Evolutionary conservation across 92 coral and sea anemone species (phyloP).

Genomic region (Actinostola sp.): DNA sequence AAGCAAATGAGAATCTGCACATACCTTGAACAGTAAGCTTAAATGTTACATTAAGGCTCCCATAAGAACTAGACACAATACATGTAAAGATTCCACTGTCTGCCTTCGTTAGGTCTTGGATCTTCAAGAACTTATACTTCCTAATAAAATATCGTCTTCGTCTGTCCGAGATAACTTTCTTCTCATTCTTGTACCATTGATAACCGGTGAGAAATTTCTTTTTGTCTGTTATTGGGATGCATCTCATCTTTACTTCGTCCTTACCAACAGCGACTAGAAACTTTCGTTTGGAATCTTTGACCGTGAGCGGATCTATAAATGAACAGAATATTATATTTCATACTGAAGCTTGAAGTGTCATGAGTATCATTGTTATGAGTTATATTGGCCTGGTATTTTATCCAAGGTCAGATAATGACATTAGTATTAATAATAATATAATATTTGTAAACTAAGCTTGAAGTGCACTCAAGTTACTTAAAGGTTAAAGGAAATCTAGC

Average conservation of each 20-base stretch:
- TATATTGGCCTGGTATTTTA: no score
- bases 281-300: background rate
- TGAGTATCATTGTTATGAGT: no score
- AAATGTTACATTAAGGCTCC: constrained; percentile 27
- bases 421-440: no score
- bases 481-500: no score
- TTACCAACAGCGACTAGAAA: constrained; percentile 45
- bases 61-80: constrained; percentile 31
- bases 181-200: constrained; percentile 57
- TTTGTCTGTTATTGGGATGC: constrained; percentile 25
- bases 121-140: constrained; percentile 35
- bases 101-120: constrained; percentile 34
- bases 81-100: constrained; percentile 53
- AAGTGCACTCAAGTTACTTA: no score
- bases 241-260: constrained; percentile 35
- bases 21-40: constrained; percentile 45
- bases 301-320: background rate
- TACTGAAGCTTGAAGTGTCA: no score
- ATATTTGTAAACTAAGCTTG: no score
- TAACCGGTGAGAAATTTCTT: background rate
- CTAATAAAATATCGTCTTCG: constrained; percentile 22
- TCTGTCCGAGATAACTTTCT: background rate
- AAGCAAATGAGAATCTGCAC: background rate
- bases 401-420: no score
- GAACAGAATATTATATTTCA: background rate